phyloP scores from a whole-genome alignment of 2,113 vertebrate genomes.

The Siphamia tubifer region DNA sequence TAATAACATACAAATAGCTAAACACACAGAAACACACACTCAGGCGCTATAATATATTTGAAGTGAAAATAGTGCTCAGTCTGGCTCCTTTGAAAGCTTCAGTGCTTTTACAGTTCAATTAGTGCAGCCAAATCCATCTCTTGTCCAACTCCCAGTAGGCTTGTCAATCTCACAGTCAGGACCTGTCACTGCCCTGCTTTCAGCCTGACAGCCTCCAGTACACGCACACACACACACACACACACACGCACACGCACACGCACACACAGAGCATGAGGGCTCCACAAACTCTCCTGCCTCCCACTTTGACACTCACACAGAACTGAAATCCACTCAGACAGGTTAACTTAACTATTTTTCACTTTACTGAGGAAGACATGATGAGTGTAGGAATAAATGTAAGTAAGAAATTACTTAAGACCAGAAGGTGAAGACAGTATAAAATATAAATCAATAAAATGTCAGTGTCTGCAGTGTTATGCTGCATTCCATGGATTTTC shows the following conservation, averaged over 20 bases:
- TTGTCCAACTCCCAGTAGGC: constrained; percentile 57
- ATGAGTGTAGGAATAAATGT: too few relatives aligned
- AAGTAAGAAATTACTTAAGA: too few relatives aligned
- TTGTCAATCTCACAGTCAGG: constrained; percentile 68
- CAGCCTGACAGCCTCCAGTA: constrained; percentile 49
- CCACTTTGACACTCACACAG: too few relatives aligned
- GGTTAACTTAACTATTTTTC: too few relatives aligned
- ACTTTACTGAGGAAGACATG: too few relatives aligned
- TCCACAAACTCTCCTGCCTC: too few relatives aligned
- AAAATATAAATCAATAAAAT: too few relatives aligned
- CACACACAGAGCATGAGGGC: neutral
- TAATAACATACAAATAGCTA: constrained; percentile 22
- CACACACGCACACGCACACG: constrained; percentile 1
- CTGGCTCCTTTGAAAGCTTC: constrained; percentile 49
- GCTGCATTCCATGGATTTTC: too few relatives aligned
- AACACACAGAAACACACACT: neutral
- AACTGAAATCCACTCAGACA: too few relatives aligned
- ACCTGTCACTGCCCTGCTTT: constrained; percentile 64
- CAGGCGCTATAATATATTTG: constrained; percentile 3
- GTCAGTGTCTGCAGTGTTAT: too few relatives aligned
- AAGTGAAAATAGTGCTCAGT: constrained; percentile 24
- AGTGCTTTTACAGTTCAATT: constrained; percentile 69
- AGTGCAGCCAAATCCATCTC: constrained; percentile 62
- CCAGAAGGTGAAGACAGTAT: too few relatives aligned
- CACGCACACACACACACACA: constrained; percentile 18